Evolutionary conservation across 1,140 invertebrate genomes (phyloP).

Genomic region (Eurytemora carolleeae): DNA sequence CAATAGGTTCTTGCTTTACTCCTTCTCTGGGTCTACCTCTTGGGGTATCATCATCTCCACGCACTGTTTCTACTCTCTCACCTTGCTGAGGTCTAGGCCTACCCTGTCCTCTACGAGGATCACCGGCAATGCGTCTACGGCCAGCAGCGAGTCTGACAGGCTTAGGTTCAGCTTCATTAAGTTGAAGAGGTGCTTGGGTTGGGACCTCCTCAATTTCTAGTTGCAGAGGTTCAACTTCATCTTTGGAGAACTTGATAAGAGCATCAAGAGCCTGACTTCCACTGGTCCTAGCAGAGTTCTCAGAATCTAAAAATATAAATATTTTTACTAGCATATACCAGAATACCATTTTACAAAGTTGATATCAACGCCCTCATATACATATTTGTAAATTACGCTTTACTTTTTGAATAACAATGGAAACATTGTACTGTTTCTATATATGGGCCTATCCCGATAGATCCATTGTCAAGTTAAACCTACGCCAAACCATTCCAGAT

Average conservation of each 20-base stretch:
- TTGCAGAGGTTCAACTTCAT: not conserved
- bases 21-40: not conserved
- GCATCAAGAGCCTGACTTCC: not conserved
- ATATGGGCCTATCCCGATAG: too few species aligned
- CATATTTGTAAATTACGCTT: too few species aligned
- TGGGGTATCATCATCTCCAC: not conserved
- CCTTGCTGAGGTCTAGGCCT: not conserved
- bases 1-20: slow-evolving; percentile 9
- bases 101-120: not conserved
- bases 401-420: too few species aligned
- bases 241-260: not conserved
- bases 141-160: not conserved
- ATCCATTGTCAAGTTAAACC: too few species aligned
- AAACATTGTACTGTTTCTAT: too few species aligned
- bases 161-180: not conserved
- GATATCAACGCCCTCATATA: too few species aligned
- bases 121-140: not conserved
- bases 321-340: too few species aligned
- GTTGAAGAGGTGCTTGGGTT: not conserved
- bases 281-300: too few species aligned
- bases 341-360: too few species aligned
- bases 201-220: not conserved
- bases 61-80: not conserved
- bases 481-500: too few species aligned
- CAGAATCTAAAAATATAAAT: too few species aligned